Evolutionary conservation across 2,113 vertebrate species (phyloP).

Genomic region (Bubo scandiacus): DNA sequence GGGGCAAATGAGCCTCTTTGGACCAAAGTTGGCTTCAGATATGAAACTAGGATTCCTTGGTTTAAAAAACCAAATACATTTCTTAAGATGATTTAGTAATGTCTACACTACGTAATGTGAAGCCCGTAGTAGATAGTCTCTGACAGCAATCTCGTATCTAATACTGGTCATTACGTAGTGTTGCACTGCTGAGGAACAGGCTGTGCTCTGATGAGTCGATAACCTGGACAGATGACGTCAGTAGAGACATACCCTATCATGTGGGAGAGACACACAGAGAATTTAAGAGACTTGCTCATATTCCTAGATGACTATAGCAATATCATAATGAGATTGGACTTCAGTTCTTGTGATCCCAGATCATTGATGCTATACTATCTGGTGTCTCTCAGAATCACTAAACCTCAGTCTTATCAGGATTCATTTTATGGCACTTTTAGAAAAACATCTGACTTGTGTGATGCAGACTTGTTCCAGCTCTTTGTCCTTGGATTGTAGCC

Average conservation of each 20-base stretch:
- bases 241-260: fast-evolving
- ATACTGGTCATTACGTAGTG: not conserved
- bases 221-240: not conserved
- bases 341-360: not conserved
- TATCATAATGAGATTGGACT: not conserved
- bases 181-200: not conserved
- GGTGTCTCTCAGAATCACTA: not conserved
- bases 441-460: not conserved
- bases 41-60: not conserved
- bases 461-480: not conserved
- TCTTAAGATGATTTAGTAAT: not conserved
- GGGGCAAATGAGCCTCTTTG: not conserved
- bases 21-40: not conserved
- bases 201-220: not conserved
- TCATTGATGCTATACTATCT: not conserved
- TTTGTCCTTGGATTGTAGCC: not conserved
- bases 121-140: too few species aligned
- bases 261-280: not conserved
- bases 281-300: not conserved
- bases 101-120: not conserved
- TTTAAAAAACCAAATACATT: not conserved
- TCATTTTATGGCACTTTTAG: not conserved
- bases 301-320: not conserved
- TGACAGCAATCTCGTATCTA: too few species aligned
- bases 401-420: not conserved